Percentiles rank a stretch among this genome's conserved stretches.
Evolutionary conservation across 2,888 invertebrate species (phyloP).

Genomic region (Liposcelis brunnea): DNA sequence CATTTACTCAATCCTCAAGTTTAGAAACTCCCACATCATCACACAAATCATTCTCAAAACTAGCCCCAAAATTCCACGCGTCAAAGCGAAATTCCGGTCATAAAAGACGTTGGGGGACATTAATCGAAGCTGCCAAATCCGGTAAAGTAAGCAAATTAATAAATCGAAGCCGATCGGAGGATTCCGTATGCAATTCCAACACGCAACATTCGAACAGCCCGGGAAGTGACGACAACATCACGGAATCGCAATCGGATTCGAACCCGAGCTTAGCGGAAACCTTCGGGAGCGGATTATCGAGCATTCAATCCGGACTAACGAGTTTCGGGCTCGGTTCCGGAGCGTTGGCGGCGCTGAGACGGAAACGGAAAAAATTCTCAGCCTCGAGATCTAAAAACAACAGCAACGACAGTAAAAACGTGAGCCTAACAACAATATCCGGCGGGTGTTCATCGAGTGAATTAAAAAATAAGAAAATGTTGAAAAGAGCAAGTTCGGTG

Average conservation of each 20-base stretch:
- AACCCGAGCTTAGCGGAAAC: slow-evolving; percentile 40
- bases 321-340: slow-evolving; percentile 11
- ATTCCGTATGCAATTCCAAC: slow-evolving; percentile 51
- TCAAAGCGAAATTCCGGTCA: slow-evolving; percentile 15
- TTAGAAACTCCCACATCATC: slow-evolving; percentile 11
- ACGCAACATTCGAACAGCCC: slow-evolving; percentile 34
- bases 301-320: slow-evolving; percentile 12
- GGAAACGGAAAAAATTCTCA: slow-evolving; percentile 69
- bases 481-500: slow-evolving; percentile 6
- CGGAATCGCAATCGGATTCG: slow-evolving; percentile 46
- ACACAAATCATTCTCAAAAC: slow-evolving; percentile 10
- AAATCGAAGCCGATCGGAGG: slow-evolving; percentile 61
- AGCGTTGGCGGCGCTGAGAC: slow-evolving; percentile 56
- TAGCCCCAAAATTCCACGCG: slow-evolving; percentile 8
- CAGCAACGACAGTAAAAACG: slow-evolving; percentile 6
- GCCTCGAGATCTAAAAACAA: slow-evolving; percentile 32
- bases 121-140: slow-evolving; percentile 72
- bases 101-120: slow-evolving; percentile 34
- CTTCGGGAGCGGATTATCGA: background rate
- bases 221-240: slow-evolving; percentile 49
- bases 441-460: background rate
- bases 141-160: slow-evolving; percentile 64
- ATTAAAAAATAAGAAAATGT: background rate
- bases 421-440: background rate
- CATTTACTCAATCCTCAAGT: slow-evolving; percentile 16